Evolutionary conservation across 2,888 invertebrate genomes (phyloP), one percentile per base, ranked within the genome.

Genomic region (Maniola hyperantus): DNA sequence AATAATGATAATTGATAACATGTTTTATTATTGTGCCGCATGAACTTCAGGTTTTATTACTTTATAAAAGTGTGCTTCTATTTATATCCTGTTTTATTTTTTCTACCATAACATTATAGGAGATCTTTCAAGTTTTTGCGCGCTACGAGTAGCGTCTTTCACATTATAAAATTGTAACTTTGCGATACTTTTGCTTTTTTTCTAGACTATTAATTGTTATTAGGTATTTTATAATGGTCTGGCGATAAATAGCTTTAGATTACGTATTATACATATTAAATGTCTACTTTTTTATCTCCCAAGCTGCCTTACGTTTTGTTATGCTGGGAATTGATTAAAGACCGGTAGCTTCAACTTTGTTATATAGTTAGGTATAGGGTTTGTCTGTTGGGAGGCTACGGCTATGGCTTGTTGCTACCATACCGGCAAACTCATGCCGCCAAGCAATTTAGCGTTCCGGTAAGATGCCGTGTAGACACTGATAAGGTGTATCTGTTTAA

Each of bases 201-300:
- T 59, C 15, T 59, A 1, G 46, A 8, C n/a, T 46, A 46, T 59
- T 59, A 59, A 46, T 59, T 59, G 46, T 46, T 59, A 59, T 59
- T 59, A 59, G 59, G 59, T 59, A 59, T 59, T 59, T 59, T 59
- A 46, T 59, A 59, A 46, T 59, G 46, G 34, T n/a, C 15, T 15
- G 6, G 15, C 18, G 59, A 59, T 59, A 59, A 48, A 34, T 33
- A 59, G 33, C 59, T 57, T 57, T 6, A 42, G 57, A 57, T 13
- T 20, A 57, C 57, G 57, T 10, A 13, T 13, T 42, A 42, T 42
- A 42, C 57, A 42, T 57, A 42, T 57, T 57, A 39, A 42, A 42
- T 42, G 20, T 42, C 57, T 42, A 13, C 13, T 48, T 42, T 54
- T 55, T 55, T 55, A 55, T 18, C 20, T 11, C 18, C 10, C 20